These are phyloP conservation scores for Shinisaurus crocodilurus DNA, from an alignment of 2,113 vertebrate genomes.

Conservation along the genomic window DNA sequence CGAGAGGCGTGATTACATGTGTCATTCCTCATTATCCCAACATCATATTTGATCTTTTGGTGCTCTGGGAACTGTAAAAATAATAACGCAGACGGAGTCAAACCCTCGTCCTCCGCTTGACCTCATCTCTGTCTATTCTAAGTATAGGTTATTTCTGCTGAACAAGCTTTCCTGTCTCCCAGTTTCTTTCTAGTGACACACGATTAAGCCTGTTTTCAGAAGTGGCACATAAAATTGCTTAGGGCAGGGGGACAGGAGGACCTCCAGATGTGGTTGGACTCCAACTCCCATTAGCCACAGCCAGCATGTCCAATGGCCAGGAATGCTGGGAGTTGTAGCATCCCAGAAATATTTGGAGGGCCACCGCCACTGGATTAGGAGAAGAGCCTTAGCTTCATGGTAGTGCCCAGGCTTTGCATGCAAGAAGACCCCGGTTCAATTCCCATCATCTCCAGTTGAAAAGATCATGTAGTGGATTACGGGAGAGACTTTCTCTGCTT, in stretches of 20 bases:
- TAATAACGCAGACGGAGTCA: conserved; percentile 17
- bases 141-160: conserved; percentile 18
- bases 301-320: too few relatives aligned
- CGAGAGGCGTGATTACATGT: neutral
- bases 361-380: too few relatives aligned
- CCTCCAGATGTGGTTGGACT: too few relatives aligned
- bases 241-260: neutral
- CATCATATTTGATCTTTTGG: conserved; percentile 2
- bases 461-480: neutral
- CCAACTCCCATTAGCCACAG: too few relatives aligned
- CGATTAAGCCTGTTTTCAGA: neutral
- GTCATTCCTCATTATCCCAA: conserved; percentile 9
- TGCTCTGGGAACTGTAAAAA: conserved; percentile 20
- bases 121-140: neutral
- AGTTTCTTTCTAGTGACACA: neutral
- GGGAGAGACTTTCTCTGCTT: neutral
- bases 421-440: neutral
- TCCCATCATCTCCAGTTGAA: neutral
- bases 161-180: neutral
- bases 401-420: neutral
- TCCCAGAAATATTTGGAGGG: too few relatives aligned
- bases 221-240: neutral
- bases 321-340: too few relatives aligned
- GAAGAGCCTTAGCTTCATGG: neutral
- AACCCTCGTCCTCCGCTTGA: conserved; percentile 1